Conservation (phyloP, 2,888 invertebrate genomes). For the Mantis religiosa region DNA sequence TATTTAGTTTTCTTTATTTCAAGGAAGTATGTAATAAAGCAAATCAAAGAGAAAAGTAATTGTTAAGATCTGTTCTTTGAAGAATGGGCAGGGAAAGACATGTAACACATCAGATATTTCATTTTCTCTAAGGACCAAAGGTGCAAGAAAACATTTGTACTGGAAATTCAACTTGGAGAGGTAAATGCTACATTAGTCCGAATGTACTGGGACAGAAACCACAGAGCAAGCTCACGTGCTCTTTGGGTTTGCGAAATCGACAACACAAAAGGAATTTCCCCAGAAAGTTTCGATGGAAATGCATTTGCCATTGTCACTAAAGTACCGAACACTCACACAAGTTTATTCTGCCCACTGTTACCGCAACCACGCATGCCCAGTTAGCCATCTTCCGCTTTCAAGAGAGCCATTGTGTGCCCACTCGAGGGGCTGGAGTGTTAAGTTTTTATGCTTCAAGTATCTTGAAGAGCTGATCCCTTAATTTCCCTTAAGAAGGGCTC, state of each 20-base stretch:
- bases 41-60: too few species aligned
- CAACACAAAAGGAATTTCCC: neutral
- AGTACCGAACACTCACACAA: neutral
- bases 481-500: neutral
- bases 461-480: neutral
- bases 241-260: neutral
- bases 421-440: neutral
- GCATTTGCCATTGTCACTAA: neutral
- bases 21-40: too few species aligned
- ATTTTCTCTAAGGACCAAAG: too few species aligned
- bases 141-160: too few species aligned
- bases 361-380: neutral
- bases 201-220: neutral
- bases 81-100: too few species aligned
- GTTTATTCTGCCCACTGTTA: neutral
- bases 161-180: too few species aligned
- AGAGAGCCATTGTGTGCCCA: neutral
- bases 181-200: too few species aligned
- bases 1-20: too few species aligned
- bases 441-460: constrained; percentile 6
- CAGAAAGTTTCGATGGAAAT: neutral
- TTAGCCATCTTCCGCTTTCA: too few species aligned
- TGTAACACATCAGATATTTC: too few species aligned
- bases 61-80: too few species aligned
- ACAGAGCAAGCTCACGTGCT: neutral